Base-by-base conservation (phyloP, 2,888 invertebrate species). In the Nomada lathburiana region DNA sequence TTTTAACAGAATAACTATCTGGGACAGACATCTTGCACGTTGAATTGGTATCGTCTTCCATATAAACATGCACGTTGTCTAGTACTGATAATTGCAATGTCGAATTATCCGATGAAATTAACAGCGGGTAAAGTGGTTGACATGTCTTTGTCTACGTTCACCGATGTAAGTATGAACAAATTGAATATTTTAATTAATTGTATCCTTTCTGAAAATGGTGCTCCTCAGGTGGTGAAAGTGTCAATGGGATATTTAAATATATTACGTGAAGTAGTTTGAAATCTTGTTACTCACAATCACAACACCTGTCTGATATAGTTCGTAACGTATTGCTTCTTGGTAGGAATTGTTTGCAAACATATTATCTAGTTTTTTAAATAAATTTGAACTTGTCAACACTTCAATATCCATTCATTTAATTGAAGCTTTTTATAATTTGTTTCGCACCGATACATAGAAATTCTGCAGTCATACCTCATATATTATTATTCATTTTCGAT, bases 91-190 rank as follows among this genome's bases (percentile, higher is more conserved):
- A 89, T 90, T 4, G 78, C 80, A 0, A 78, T 86, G 65, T 86
- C 89, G 1, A 86, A 77, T 59, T 73, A 63, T 76, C 84, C 87
- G 0, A 55, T 77, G 1, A 86, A 84, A 79, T 75, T 91, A 0
- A 86, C 88, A 0, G 90, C 90, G 1, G 89, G 86, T 0, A 88
- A 84, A 71, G 82, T 91, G 67, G 55, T 91, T 36, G 85, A 89
- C 10, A 78, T 91, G 52, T 90, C 90, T 2, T 67, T 90, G 10
- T 55, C 53, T 5, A 88, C 80, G 42, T 91, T 90, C 26, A 81
- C 83, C 47, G 73, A 79, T 16, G 91, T 91, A 52, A 86, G 86
- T 88, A 78, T 11, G 0, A 11, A 9, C 44, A 42, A 23, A 55
- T 59, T 1, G 2, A n/a, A 44, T 16, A n/a, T 16, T 13, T 16